A percentile compares a stretch with the other conserved stretches of the same genome.
Evolutionary conservation across 2,797 vertebrate species (phyloP).

Genomic region (Stomatorhinus walkeri): DNA sequence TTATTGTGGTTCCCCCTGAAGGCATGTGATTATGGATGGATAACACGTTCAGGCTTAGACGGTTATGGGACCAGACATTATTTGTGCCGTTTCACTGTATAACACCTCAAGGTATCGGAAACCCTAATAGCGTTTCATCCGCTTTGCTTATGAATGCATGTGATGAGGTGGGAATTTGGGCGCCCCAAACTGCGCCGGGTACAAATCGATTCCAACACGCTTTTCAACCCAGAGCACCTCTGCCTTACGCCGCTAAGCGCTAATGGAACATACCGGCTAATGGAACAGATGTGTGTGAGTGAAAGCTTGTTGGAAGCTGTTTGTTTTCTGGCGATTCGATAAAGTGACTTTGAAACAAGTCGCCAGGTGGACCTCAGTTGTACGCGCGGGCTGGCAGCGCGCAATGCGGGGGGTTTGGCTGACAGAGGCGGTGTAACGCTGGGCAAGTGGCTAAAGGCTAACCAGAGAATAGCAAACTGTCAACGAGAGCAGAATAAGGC

Average conservation of each 20-base stretch:
- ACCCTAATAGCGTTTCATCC: neutral
- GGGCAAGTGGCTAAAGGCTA: neutral
- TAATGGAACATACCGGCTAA: neutral
- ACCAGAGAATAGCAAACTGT: neutral
- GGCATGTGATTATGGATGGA: neutral
- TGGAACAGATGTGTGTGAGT: neutral
- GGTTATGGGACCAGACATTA: slow-evolving; percentile 2
- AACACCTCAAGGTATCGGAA: neutral
- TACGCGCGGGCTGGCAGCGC: neutral
- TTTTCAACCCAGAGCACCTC: neutral
- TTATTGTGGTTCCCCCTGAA: neutral
- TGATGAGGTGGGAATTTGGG: neutral
- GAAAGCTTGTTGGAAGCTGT: neutral
- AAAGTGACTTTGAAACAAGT: neutral
- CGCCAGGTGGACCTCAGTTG: neutral
- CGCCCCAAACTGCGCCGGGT: neutral
- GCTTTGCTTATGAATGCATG: neutral
- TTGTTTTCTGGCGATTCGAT: neutral
- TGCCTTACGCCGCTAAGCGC: neutral
- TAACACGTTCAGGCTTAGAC: neutral
- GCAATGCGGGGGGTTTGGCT: neutral
- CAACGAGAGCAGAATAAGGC: neutral
- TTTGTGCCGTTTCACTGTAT: neutral
- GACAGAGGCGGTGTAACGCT: neutral
- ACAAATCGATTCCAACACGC: neutral